Conservation (phyloP, 2,888 invertebrate genomes). For the Hemithea aestivaria region DNA sequence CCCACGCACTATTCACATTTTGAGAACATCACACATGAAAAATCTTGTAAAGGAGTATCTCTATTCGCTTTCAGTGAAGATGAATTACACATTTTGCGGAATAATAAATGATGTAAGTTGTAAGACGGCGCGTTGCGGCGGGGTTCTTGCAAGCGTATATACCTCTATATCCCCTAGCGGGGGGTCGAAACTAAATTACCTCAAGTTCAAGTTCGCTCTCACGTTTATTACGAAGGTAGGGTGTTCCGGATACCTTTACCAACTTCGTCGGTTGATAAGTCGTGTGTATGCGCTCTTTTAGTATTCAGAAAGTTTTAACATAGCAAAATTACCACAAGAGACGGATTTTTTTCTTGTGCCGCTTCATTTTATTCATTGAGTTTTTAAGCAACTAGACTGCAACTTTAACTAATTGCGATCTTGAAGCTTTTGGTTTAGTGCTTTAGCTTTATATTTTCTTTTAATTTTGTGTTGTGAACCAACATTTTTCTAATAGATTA, state of each 20-base stretch:
- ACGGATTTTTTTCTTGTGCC: no score
- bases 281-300: no score
- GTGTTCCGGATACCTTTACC: conserved; percentile 7
- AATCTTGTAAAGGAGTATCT: conserved; percentile 6
- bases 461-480: no score
- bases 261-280: neutral
- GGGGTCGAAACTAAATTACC: conserved; percentile 10
- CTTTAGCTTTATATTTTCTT: no score
- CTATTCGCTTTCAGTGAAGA: conserved; percentile 11
- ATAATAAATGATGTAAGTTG: conserved; percentile 20
- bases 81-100: conserved; percentile 13
- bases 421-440: no score
- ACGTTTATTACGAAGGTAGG: conserved; percentile 11
- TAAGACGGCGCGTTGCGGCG: conserved; percentile 3
- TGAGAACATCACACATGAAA: conserved; percentile 6
- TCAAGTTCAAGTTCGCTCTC: conserved; percentile 13
- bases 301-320: no score
- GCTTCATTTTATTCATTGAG: no score
- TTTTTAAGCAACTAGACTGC: no score
- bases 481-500: no score
- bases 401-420: no score
- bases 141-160: conserved; percentile 13
- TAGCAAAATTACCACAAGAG: no score
- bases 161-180: conserved; percentile 8
- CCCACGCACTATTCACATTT: conserved; percentile 6